Conservation (phyloP, 1,140 invertebrate genomes). For the Monochamus saltuarius region DNA sequence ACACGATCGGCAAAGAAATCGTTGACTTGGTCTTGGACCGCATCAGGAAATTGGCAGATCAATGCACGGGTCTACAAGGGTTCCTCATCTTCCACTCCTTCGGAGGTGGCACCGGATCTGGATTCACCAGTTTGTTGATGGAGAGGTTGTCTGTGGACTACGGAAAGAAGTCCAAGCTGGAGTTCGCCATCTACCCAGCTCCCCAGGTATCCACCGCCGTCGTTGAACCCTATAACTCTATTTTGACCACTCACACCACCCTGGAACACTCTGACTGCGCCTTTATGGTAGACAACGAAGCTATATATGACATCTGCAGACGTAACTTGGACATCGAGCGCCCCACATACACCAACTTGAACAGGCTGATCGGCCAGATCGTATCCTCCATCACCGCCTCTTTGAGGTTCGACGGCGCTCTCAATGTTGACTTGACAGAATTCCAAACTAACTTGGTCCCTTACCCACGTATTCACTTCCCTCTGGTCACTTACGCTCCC, state of each 20-base stretch:
- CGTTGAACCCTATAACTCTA: slow-evolving; percentile 71
- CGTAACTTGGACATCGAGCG: slow-evolving; percentile 66
- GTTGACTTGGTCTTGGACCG: slow-evolving; percentile 65
- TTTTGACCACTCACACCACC: slow-evolving; percentile 65
- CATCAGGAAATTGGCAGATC: slow-evolving; percentile 60
- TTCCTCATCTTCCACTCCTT: slow-evolving; percentile 87
- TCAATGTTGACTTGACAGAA: slow-evolving; percentile 80
- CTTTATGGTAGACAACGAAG: slow-evolving; percentile 71
- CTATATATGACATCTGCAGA: slow-evolving; percentile 72
- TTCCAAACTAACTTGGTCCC: slow-evolving; percentile 75
- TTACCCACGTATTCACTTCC: slow-evolving; percentile 71
- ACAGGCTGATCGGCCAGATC: slow-evolving; percentile 69
- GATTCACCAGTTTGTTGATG: slow-evolving; percentile 78
- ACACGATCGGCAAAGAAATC: slow-evolving; percentile 75
- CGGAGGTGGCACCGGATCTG: slow-evolving; percentile 88
- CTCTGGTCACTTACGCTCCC: slow-evolving; percentile 74
- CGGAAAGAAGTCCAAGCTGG: slow-evolving; percentile 74
- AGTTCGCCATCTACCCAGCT: slow-evolving; percentile 78
- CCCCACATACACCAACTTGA: slow-evolving; percentile 65
- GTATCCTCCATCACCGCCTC: slow-evolving; percentile 78
- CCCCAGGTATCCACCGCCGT: slow-evolving; percentile 70
- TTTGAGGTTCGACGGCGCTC: slow-evolving; percentile 72
- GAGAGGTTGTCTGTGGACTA: slow-evolving; percentile 74
- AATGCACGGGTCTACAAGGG: slow-evolving; percentile 67
- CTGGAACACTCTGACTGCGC: slow-evolving; percentile 65